Evolutionary conservation across 2,113 vertebrate species (phyloP), one percentile per base, ranked within the genome.

Genomic region (Eurypyga helias): DNA sequence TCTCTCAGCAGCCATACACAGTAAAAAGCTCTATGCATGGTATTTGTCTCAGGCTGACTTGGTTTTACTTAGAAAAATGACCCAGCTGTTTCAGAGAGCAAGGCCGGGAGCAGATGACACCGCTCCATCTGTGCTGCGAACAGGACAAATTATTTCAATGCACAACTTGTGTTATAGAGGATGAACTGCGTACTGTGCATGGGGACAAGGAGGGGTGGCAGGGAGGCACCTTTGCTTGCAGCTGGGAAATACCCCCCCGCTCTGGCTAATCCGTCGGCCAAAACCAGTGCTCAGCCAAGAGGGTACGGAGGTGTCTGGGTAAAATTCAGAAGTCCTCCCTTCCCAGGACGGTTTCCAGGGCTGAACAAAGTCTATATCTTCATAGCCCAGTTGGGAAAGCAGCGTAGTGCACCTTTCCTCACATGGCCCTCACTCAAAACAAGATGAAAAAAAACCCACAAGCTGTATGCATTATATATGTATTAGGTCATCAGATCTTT

Each of bases 401-500:
- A 41, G 36, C 2, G 1, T 5, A 26, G 49, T 5, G 17, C 5
- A 13, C 58, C 48, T 66, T 57, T 73, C 87, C 78, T 94, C 87
- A 62, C 61, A 2, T 19, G 91, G 84, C 87, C 93, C 96, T 93
- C 93, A 60, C 73, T 83, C 61, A 60, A 61, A 87, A 36, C 14
- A 51, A 61, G 38, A 94, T 26, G 6, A 80, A 83, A 43, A 83
- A 64, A 36, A n/a, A 6, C 41, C 25, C 49, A 61, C 67, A 70
- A 2, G 3, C 61, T 87, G 73, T 55, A 82, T 87, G 87, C 94
- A 94, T 96, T 96, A 76, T 90, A 90, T 89, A 95, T 72, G 5
- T 78, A 92, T 95, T 81, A 97, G 95, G 71, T 96, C 96, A 96
- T 60, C 85, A 71, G 0, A 83, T 94, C 76, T 78, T 90, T 86